Evolutionary conservation across 2,113 vertebrate species (phyloP), one percentile per base, ranked within the genome.

Genomic region (Rousettus leschenaultii): DNA sequence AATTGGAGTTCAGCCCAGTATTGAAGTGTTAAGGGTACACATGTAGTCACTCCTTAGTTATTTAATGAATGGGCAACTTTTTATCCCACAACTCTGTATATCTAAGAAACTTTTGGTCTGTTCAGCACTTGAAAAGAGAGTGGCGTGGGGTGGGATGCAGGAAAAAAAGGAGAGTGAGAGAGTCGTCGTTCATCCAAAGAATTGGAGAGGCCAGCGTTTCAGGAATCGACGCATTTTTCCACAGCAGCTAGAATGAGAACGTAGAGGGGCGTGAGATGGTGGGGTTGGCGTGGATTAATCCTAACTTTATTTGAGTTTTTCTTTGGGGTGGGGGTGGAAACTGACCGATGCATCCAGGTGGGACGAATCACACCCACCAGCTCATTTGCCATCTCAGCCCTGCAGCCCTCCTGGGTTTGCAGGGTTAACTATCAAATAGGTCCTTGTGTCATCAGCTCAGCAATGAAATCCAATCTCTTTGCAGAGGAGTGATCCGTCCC

Each of bases 401-500:
- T 4, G 0, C 1, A 66, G n/a, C 40, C 75, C 93, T 13, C 0
- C 87, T 88, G 70, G 57, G 61, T 87, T 87, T 93, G 65, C 63
- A 43, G 96, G 74, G 83, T 96, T 98, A 94, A 95, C 95, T 61
- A 30, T 89, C 89, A 26, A 88, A 84, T 82, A 74, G 70, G 57
- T 26, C 79, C 57, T 4, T 6, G 68, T 94, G 43, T 93, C 89
- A 92, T 22, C 3, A 84, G 65, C 95, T 90, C 18, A 91, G 95
- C 86, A 82, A 89, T 66, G 73, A 92, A 97, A 95, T 45, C 2
- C 0, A 48, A 38, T 59, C 24, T 91, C 86, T 77, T 4, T 4
- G 7, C 86, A 65, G 89, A 90, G 97, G 95, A 93, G 68, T 38
- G 93, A 93, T 91, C 57, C 45, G n/a, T 93, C 96, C 95, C 79